A percentile compares a stretch with the other conserved stretches of the same genome.
These are phyloP conservation scores for Rhadina sibilatrix DNA, from an alignment of 2,113 vertebrate genomes.

Conservation along the genomic window DNA sequence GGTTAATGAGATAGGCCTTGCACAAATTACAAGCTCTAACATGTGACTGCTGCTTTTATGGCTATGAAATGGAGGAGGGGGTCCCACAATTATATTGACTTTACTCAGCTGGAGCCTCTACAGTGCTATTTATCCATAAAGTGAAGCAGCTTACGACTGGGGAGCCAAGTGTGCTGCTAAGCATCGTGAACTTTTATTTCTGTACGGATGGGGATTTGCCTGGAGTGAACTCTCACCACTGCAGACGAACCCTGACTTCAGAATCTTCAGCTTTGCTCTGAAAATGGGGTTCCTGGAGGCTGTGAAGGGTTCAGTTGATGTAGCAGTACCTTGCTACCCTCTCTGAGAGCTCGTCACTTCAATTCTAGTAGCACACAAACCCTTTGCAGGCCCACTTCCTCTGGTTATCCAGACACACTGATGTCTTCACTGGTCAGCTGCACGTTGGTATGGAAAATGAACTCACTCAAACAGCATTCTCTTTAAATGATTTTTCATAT, in stretches of 20 bases:
- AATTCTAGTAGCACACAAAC: neutral
- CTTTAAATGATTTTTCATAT: neutral
- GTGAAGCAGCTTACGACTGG: neutral
- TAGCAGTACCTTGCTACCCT: accelerated
- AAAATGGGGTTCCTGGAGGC: neutral
- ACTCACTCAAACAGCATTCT: neutral
- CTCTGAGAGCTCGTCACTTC: neutral
- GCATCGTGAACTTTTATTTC: neutral
- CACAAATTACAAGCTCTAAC: neutral
- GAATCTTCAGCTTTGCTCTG: neutral
- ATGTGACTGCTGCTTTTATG: neutral
- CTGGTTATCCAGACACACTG: neutral
- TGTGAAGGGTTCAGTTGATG: neutral
- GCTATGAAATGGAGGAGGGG: neutral
- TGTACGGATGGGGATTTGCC: neutral
- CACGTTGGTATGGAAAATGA: neutral
- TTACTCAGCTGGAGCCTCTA: neutral
- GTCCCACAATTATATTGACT: neutral
- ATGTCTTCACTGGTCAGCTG: neutral
- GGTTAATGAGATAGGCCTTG: neutral
- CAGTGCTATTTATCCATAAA: neutral
- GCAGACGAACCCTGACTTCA: neutral
- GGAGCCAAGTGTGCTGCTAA: neutral
- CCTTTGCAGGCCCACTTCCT: neutral
- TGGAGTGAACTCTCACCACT: neutral